Evolutionary conservation across 64 coral and sea anemone species (phyloP).

Genomic region (Dendronephthya gigantea): DNA sequence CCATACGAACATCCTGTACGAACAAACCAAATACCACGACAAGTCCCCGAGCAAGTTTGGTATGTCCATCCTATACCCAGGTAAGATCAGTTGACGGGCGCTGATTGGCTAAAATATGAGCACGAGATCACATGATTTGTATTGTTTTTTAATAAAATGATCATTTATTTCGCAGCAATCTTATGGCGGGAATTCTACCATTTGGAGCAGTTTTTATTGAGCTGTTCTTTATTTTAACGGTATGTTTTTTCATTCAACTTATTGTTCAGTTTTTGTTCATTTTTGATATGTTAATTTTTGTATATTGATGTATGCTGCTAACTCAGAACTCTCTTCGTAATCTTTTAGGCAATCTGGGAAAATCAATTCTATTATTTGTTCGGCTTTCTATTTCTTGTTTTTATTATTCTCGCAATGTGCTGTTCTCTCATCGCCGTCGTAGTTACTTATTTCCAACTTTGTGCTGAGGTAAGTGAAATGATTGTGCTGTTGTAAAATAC

Average conservation of each 20-base stretch:
- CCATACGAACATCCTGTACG: conserved; percentile 87
- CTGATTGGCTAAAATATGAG: not conserved
- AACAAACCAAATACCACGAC: conserved; percentile 95
- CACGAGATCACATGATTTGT: too few species aligned
- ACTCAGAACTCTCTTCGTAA: not conserved
- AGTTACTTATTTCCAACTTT: conserved; percentile 87
- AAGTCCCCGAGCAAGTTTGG: conserved; percentile 95
- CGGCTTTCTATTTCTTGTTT: conserved; percentile 93
- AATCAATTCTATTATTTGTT: conserved; percentile 98
- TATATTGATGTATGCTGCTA: not conserved
- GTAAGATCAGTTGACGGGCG: conserved; percentile 13
- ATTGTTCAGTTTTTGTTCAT: too few species aligned
- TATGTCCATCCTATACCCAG: conserved; percentile 78
- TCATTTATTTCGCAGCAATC: conserved; percentile 21
- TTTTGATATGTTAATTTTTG: too few species aligned
- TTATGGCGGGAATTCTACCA: conserved; percentile 85
- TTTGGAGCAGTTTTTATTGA: conserved; percentile 99
- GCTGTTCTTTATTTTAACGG: conserved; percentile 91
- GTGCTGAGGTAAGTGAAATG: conserved; percentile 52
- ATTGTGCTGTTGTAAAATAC: too few species aligned
- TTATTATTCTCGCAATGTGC: conserved; percentile 78
- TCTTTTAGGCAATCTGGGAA: conserved; percentile 91
- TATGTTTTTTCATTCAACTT: too few species aligned
- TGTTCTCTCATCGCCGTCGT: conserved; percentile 93
- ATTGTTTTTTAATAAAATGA: too few species aligned